Conservation (phyloP, 1,140 invertebrate species). For the Sitobion miscanthi region DNA sequence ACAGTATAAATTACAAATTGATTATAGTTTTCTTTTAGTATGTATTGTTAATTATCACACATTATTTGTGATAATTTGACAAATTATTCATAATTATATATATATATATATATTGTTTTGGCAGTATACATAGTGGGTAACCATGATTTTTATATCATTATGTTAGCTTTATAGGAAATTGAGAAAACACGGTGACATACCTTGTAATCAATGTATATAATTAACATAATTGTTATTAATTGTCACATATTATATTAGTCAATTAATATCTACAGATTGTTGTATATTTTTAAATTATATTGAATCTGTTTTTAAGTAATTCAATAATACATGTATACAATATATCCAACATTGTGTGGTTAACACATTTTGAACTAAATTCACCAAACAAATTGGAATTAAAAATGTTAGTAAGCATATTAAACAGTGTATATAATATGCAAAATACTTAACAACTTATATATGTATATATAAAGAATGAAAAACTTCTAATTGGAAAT, state of each 20-base stretch:
- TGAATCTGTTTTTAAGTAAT: not conserved
- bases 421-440: too few relatives aligned
- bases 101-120: too few relatives aligned
- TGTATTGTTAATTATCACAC: not conserved
- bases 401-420: not conserved
- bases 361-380: too few relatives aligned
- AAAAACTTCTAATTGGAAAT: not conserved
- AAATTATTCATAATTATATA: too few relatives aligned
- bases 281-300: not conserved
- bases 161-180: not conserved
- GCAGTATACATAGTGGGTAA: not conserved
- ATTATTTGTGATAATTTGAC: not conserved
- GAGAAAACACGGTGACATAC: not conserved
- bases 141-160: not conserved
- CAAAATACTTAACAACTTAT: not conserved
- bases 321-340: not conserved
- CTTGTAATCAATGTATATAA: not conserved
- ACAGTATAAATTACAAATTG: not conserved
- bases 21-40: not conserved
- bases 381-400: too few relatives aligned
- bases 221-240: not conserved
- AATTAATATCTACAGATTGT: not conserved
- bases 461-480: not conserved
- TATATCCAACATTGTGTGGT: not conserved
- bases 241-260: not conserved